Evolutionary conservation across 2,888 invertebrate genomes (phyloP).

Genomic region (Temnothorax unifasciatus): DNA sequence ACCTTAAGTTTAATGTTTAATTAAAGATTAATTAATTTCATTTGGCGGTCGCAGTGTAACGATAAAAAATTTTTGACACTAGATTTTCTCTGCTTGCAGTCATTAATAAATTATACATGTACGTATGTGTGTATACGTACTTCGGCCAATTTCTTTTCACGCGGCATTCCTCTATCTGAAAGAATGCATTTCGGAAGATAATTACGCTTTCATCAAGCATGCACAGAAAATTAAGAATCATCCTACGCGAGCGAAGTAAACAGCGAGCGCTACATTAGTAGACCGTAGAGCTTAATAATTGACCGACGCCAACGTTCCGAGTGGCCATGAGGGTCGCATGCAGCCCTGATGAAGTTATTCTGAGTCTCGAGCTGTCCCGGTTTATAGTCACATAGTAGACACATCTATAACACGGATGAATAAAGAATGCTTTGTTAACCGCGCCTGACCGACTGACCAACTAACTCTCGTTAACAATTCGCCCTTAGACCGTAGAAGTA

Average conservation of each 20-base stretch:
- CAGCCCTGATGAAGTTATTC: conserved; percentile 51
- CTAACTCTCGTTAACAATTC: conserved; percentile 52
- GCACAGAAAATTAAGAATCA: background rate
- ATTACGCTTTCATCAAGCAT: background rate
- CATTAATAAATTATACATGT: conserved; percentile 15
- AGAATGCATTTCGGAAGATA: background rate
- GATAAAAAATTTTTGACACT: background rate
- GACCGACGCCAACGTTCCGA: conserved; percentile 36
- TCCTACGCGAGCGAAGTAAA: conserved; percentile 16
- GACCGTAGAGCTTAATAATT: conserved; percentile 47
- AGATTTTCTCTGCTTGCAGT: background rate
- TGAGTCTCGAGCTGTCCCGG: conserved; percentile 47
- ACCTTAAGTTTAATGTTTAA: background rate
- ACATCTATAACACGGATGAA: conserved; percentile 41
- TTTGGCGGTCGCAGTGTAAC: background rate
- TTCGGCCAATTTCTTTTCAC: background rate
- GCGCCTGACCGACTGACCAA: conserved; percentile 52
- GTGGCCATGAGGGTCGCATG: conserved; percentile 36
- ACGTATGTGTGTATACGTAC: background rate
- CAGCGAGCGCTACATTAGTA: conserved; percentile 45
- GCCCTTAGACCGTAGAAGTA: conserved; percentile 37
- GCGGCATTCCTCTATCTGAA: background rate
- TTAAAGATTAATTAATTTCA: background rate
- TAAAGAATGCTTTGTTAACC: conserved; percentile 52
- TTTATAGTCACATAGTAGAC: conserved; percentile 32